These are phyloP conservation scores for Euplagia quadripunctaria DNA, from an alignment of 2,888 invertebrate species.

Conservation along the genomic window DNA sequence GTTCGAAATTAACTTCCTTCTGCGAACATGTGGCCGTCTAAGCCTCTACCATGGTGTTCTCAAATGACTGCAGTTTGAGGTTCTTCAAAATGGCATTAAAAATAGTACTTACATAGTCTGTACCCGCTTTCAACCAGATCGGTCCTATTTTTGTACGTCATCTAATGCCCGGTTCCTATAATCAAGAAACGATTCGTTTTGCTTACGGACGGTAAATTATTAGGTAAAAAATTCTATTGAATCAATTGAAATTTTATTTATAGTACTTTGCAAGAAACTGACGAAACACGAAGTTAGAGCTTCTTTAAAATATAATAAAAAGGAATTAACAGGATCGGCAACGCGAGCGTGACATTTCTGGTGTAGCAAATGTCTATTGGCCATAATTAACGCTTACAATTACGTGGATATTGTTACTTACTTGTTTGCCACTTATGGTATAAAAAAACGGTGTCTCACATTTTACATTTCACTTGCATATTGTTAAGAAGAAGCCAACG, in stretches of 20 bases:
- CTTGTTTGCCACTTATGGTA: not conserved
- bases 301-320: not conserved
- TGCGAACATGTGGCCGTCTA: no score
- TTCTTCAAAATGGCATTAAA: no score
- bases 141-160: not conserved
- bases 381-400: no score
- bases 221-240: no score
- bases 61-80: no score
- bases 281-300: not conserved
- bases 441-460: not conserved
- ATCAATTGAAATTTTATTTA: no score
- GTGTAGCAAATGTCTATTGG: not conserved
- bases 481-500: conserved; percentile 43
- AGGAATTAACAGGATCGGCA: not conserved
- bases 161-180: no score
- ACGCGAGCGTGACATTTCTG: not conserved
- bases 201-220: no score
- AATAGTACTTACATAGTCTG: not conserved
- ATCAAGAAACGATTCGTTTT: no score
- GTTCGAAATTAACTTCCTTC: no score
- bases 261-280: not conserved
- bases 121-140: not conserved
- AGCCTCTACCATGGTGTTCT: no score
- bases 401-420: not conserved
- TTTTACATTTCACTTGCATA: conserved; percentile 48